These are phyloP conservation scores for Pteropus alecto DNA, from an alignment of 2,113 vertebrate species.

Conservation along the genomic window DNA sequence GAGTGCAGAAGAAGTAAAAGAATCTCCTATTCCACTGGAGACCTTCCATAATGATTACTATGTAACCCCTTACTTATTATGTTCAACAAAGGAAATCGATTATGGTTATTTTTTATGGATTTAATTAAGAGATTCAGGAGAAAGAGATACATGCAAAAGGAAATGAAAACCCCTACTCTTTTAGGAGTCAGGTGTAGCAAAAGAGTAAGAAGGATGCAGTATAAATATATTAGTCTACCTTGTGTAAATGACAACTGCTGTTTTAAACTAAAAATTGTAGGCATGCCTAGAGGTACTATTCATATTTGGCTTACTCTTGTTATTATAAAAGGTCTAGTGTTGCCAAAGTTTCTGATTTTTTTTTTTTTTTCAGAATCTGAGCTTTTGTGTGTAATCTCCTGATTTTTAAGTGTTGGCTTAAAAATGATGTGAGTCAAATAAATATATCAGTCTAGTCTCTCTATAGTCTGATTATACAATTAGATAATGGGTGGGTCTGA, in stretches of 20 bases:
- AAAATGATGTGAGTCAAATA: neutral
- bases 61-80: neutral
- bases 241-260: neutral
- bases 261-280: neutral
- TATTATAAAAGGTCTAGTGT: neutral
- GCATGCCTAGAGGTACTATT: neutral
- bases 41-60: neutral
- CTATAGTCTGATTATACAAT: neutral
- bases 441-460: neutral
- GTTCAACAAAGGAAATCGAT: neutral
- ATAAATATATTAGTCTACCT: neutral
- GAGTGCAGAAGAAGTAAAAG: neutral
- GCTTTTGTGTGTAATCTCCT: neutral
- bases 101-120: neutral
- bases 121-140: neutral
- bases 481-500: no score
- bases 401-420: neutral
- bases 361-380: neutral
- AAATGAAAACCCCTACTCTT: neutral
- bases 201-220: neutral
- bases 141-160: neutral
- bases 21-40: neutral
- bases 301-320: neutral
- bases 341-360: neutral
- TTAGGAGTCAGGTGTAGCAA: neutral